Base-by-base conservation (phyloP, 2,888 invertebrate genomes). In the Drosophila pegasa region DNA sequence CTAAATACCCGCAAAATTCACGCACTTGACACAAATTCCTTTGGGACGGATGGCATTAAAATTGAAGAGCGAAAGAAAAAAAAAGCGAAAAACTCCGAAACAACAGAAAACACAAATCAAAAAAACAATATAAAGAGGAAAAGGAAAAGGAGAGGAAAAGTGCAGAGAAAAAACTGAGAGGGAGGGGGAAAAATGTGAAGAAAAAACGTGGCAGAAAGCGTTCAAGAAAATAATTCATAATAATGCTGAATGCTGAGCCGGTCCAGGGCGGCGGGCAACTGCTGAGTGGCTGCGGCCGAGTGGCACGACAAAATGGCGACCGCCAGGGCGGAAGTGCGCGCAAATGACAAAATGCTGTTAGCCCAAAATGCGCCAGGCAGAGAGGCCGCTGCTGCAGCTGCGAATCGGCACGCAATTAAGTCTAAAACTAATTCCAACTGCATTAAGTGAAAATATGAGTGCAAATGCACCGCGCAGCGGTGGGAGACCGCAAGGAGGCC, bases 1-100 rank as follows among this genome's bases (percentile, higher is more conserved):
- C 77, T 81, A 74, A 82, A 79, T 70, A 66, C 68, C 68, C 77
- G 63, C 72, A 69, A 87, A 82, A 87, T 88, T 80, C 85, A 82
- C 87, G 88, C 87, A 87, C 82, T 82, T 82, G 88, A 88, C 82
- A 82, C 87, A 82, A 88, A 82, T 82, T 82, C 87, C 71, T 73
- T 68, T 61, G 66, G 62, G 81, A 69, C 57, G 63, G 64, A 62
- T 57, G 55, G 76, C 84, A 88, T 80, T 86, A 71, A 82, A 82
- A 87, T 83, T 79, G 54, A 83, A 68, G 85, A 82, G n/a, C n/a
- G n/a, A 68, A 43, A 51, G 40, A 41, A 40, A 61, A 58, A 14
- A 50, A 27, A 16, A 37, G 41, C 20, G 43, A 41, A 41, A 52
- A 59, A 31, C 47, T 9, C 12, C 27, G 12, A 51, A 58, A 40